Base-by-base conservation (phyloP, 2,888 invertebrate genomes). In the Mellilla xanthometata region DNA sequence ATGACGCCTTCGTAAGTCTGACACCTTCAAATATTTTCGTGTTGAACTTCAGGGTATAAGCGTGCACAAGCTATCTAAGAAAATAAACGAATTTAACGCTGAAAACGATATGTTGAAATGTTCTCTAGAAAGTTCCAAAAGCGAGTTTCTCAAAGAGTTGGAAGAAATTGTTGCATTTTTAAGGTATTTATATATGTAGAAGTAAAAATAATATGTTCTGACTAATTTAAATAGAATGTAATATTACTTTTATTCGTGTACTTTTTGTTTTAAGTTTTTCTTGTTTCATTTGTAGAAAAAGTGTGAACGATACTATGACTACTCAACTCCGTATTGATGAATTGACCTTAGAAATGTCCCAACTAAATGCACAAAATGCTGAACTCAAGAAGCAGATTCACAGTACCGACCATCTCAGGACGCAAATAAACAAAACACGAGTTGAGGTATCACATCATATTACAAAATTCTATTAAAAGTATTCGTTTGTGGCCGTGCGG, bases 51-150 rank as follows among this genome's bases (percentile, higher is more conserved):
- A 84, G 82, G 73, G 68, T 26, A 75, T 81, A 38, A 65, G 68
- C 32, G 62, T 62, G 33, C 65, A 61, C 39, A 69, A 49, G 43
- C 65, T 86, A 7, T 56, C 73, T 0, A 79, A 72, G 54, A 86
- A 82, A 65, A 68, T 87, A 2, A 74, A 77, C 31, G 82, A 83
- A 52, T 85, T 81, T 31, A 72, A 69, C 30, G 70, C 71, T 0
- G 83, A 86, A 65, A 86, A 83, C 53, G 79, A 85, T 53, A 77
- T 76, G 71, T 57, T 89, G 2, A 62, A 63, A 46, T 55, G 58
- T 40, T 65, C 71, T 11, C 61, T 88, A 13, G 71, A 77, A 24
- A 69, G 64, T 47, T 66, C 69, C 3, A 85, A 81, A 70, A 60
- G 51, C 11, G 79, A 81, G 22, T 81, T 81, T 46, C 26, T 65